A percentile compares a stretch with the other conserved stretches of the same genome.
Conservation (phyloP, 2,888 invertebrate species). For the Blomia tropicalis region DNA sequence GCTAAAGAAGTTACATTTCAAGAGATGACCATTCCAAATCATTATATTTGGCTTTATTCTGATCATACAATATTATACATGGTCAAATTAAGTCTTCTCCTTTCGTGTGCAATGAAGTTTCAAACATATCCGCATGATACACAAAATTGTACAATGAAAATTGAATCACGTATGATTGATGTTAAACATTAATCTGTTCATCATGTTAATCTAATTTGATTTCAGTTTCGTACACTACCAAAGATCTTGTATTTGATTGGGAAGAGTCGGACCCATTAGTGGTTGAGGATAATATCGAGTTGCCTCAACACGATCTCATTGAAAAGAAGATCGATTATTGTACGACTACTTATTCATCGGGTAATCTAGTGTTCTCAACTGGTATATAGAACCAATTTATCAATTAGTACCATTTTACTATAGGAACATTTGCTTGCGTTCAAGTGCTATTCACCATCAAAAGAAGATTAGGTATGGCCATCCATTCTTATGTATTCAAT, state of each 20-base stretch:
- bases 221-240: constrained; percentile 79
- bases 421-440: constrained; percentile 78
- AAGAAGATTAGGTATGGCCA: constrained; percentile 50
- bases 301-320: constrained; percentile 70
- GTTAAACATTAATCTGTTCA: neutral
- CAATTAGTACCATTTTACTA: no score
- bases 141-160: constrained; percentile 82
- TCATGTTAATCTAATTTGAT: neutral
- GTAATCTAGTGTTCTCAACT: constrained; percentile 37
- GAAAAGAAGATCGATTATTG: constrained; percentile 78
- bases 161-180: constrained; percentile 66
- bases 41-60: constrained; percentile 55
- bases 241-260: constrained; percentile 85
- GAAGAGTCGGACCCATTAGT: constrained; percentile 73
- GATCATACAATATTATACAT: constrained; percentile 16
- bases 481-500: no score
- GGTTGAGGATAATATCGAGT: constrained; percentile 71
- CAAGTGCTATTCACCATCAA: constrained; percentile 71
- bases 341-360: constrained; percentile 77
- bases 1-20: constrained; percentile 81
- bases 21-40: constrained; percentile 85
- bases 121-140: constrained; percentile 84
- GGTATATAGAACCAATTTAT: neutral
- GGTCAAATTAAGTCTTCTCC: constrained; percentile 60
- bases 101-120: constrained; percentile 87